Evolutionary conservation across 2,797 vertebrate genomes (phyloP).

Genomic region (Novumbra hubbsi): DNA sequence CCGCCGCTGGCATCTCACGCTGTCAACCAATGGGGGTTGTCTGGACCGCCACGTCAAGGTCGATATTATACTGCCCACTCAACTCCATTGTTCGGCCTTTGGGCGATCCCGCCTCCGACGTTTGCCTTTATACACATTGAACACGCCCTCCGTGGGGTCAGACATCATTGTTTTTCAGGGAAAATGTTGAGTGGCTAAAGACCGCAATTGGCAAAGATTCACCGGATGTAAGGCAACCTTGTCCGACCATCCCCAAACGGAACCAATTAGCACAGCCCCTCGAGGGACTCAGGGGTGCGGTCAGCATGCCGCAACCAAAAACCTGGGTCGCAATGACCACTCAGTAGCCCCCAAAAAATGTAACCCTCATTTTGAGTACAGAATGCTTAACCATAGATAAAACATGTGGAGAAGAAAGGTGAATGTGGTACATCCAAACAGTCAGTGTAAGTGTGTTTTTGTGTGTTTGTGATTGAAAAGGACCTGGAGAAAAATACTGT

Average conservation of each 20-base stretch:
- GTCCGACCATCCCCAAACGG: too few relatives aligned
- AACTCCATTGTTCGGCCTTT: background rate
- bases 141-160: background rate
- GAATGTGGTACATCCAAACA: background rate
- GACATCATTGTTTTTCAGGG: too few relatives aligned
- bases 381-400: background rate
- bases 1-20: background rate
- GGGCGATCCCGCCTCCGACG: background rate
- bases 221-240: too few relatives aligned
- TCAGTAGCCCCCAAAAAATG: background rate
- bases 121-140: background rate
- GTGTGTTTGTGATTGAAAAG: background rate
- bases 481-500: conserved; percentile 11
- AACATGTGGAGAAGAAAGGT: too few relatives aligned
- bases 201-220: too few relatives aligned
- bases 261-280: too few relatives aligned
- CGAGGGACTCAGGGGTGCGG: too few relatives aligned
- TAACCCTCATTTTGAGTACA: background rate
- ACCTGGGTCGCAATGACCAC: too few relatives aligned
- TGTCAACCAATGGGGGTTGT: background rate
- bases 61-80: background rate
- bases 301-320: too few relatives aligned
- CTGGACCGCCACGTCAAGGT: background rate
- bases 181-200: too few relatives aligned
- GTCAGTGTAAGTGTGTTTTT: background rate